These are phyloP conservation scores for Drosophila asahinai DNA, from an alignment of 1,140 invertebrate species.

Conservation along the genomic window DNA sequence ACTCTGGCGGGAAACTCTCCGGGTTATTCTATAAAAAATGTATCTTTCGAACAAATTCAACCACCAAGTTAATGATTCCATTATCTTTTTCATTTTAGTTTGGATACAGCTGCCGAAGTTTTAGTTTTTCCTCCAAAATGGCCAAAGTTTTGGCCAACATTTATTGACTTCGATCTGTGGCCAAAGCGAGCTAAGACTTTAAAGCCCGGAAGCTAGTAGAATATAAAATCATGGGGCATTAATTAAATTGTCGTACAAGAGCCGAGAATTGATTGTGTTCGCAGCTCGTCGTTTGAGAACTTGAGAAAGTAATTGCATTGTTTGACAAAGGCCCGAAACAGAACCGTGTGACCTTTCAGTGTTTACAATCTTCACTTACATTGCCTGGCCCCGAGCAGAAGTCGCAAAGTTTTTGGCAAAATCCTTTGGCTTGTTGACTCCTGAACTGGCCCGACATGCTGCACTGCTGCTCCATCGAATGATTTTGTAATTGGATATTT, in stretches of 20 bases:
- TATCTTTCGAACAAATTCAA: constrained; percentile 6
- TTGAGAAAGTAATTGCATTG: constrained; percentile 72
- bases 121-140: constrained; percentile 10
- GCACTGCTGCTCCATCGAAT: constrained; percentile 54
- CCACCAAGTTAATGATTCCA: constrained; percentile 10
- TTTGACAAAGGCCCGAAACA: constrained; percentile 56
- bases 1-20: not conserved
- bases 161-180: constrained; percentile 21
- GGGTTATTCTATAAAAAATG: not conserved
- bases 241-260: constrained; percentile 62
- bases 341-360: constrained; percentile 68
- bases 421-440: constrained; percentile 65
- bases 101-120: constrained; percentile 2
- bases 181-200: not conserved
- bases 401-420: constrained; percentile 54
- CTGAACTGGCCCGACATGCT: constrained; percentile 58
- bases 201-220: constrained; percentile 6
- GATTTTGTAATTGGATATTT: constrained; percentile 53
- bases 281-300: constrained; percentile 43
- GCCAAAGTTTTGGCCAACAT: constrained; percentile 31
- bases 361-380: constrained; percentile 56
- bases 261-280: constrained; percentile 53
- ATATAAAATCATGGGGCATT: constrained; percentile 10
- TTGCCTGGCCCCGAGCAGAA: constrained; percentile 16
- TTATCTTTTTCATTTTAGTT: constrained; percentile 3